Percentiles rank a stretch among this genome's conserved stretches.
phyloP scores from a whole-genome alignment of 2,113 vertebrate genomes.

The Tor tambroides region DNA sequence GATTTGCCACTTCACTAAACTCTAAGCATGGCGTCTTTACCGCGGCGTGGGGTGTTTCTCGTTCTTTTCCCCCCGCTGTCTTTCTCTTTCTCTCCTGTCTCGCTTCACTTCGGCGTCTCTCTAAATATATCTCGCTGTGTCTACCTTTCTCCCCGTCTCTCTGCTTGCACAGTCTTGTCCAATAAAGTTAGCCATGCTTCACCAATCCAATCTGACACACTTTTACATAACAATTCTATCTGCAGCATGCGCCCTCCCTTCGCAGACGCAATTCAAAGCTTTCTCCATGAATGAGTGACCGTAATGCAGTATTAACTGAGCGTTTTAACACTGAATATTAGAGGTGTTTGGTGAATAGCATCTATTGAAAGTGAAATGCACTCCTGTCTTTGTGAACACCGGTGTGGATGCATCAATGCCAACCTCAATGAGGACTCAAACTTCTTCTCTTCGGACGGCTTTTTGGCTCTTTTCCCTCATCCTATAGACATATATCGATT shows the following conservation, averaged over 20 bases:
- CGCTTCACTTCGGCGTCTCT: conserved; percentile 11
- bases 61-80: conserved; percentile 1
- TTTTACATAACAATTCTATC: conserved; percentile 76
- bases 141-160: conserved; percentile 61
- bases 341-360: conserved; percentile 37
- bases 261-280: conserved; percentile 36
- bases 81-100: conserved; percentile 28
- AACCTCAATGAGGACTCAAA: not conserved
- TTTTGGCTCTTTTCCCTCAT: not conserved
- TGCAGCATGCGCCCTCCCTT: conserved; percentile 57
- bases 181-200: conserved; percentile 71
- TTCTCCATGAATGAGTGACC: conserved; percentile 30
- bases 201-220: conserved; percentile 72
- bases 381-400: conserved; percentile 15
- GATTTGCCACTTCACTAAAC: conserved; percentile 76
- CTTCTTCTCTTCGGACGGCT: not conserved
- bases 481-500: not conserved
- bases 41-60: conserved; percentile 63
- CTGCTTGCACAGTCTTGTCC: conserved; percentile 63
- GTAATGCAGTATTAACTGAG: conserved; percentile 24
- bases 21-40: conserved; percentile 73
- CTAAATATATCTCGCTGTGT: conserved; percentile 40
- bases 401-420: conserved; percentile 16
- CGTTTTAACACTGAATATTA: conserved; percentile 19
- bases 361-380: conserved; percentile 20